Evolutionary conservation across 2,797 vertebrate species (phyloP).

Genomic region (Naso thynnoides): DNA sequence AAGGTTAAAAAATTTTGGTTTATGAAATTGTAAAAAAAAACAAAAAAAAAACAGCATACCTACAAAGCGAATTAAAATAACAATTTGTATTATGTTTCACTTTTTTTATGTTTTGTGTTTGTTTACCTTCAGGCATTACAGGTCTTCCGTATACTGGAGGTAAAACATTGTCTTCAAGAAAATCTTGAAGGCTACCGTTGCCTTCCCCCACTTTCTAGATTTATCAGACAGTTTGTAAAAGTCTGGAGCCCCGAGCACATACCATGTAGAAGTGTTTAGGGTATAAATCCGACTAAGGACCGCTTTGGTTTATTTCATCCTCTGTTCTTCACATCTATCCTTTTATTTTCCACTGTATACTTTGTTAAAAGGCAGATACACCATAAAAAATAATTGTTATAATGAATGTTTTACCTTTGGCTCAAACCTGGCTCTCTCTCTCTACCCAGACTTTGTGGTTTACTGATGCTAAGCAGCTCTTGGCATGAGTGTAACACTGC

Average conservation of each 20-base stretch:
- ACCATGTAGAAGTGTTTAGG: conserved; percentile 27
- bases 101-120: neutral
- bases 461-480: conserved; percentile 79
- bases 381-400: conserved; percentile 75
- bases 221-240: conserved; percentile 36
- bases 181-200: neutral
- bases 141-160: neutral
- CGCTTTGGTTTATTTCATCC: conserved; percentile 52
- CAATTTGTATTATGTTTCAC: neutral
- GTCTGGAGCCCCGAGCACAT: conserved; percentile 23
- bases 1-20: too few relatives aligned
- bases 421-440: conserved; percentile 55
- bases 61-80: neutral
- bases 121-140: neutral
- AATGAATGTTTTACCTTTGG: conserved; percentile 76
- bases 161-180: conserved; percentile 5
- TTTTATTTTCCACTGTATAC: conserved; percentile 68
- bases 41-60: neutral
- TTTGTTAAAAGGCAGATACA: conserved; percentile 65
- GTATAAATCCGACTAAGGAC: conserved; percentile 57
- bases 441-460: conserved; percentile 69
- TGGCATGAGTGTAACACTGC: conserved; percentile 70
- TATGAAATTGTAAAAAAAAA: too few relatives aligned
- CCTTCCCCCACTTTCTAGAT: conserved; percentile 32
- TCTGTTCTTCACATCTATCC: conserved; percentile 32